Conservation (phyloP, 2,797 vertebrate species). For the Sebastes iracundus region DNA sequence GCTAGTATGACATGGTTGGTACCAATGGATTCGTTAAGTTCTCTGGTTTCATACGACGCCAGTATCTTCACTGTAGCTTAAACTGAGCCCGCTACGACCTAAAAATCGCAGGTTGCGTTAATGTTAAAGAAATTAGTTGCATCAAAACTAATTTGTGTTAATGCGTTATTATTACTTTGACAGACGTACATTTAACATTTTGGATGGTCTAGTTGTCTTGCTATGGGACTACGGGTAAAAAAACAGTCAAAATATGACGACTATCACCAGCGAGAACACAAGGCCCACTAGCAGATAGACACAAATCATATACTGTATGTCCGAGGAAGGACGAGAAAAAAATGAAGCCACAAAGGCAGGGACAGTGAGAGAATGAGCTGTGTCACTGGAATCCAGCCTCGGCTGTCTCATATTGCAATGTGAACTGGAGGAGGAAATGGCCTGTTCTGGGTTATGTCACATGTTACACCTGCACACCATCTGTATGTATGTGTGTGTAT, state of each 20-base stretch:
- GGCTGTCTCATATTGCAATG: constrained; percentile 6
- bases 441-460: constrained; percentile 51
- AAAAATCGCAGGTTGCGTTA: no score
- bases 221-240: neutral
- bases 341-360: neutral
- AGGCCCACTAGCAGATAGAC: constrained; percentile 9
- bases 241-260: constrained; percentile 18
- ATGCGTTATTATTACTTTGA: no score
- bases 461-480: constrained; percentile 64
- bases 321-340: neutral
- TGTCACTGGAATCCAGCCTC: constrained; percentile 24
- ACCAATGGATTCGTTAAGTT: no score
- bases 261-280: neutral
- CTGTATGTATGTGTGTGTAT: constrained; percentile 19
- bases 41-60: no score
- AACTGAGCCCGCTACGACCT: no score
- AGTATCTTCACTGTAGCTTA: no score
- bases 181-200: neutral
- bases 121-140: no score
- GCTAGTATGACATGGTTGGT: no score
- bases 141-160: no score
- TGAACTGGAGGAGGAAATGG: constrained; percentile 13
- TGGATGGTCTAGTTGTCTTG: neutral
- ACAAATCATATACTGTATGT: constrained; percentile 16
- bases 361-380: constrained; percentile 13